Evolutionary conservation across 2,797 vertebrate genomes (phyloP), one percentile per base, ranked within the genome.

Genomic region (Carcharodon carcharias): DNA sequence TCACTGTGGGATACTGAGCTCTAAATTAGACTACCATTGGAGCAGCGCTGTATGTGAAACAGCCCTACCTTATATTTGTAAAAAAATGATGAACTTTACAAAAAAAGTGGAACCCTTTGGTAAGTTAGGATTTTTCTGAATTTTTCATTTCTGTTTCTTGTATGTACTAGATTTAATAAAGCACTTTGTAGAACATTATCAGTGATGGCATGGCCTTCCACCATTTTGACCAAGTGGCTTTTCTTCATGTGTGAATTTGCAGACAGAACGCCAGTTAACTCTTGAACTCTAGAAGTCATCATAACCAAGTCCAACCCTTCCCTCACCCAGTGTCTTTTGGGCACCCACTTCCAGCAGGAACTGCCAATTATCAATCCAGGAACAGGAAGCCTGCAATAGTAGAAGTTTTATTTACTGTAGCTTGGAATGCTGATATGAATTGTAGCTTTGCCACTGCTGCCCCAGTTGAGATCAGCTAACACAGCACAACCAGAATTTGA

Each of bases 11-110:
- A 98, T 98, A 63, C 98, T 98, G 97, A 98, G 98, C 97, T 98
- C 98, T 0, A 97, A 97, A 65, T 82, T 97, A 58, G 96, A 97
- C 40, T 97, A 97, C 2, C 96, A 97, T 96, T 99, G 99, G 99
- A 98, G 97, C 96, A 99, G 98, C 96, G 97, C 98, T 18, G 97
- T 97, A 18, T 99, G 99, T 97, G 98, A 98, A 89, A 98, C 98
- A 9, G 97, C 98, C 54, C 97, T 99, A 97, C 99, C 99, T 96
- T 99, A 99, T 96, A 96, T 99, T 96, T 99, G 99, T 97, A 99
- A 99, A 98, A 99, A 99, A 97, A 97, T 98, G 1, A 97, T 98
- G 40, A 98, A 98, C 93, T 96, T 97, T 97, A 98, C 97, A 92
- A 97, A 92, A 65, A 97, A 96, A 96, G 97, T 97, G 0, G 98